These are phyloP conservation scores for Teleogryllus occipitalis DNA, from an alignment of 1,140 invertebrate genomes.

Conservation along the genomic window DNA sequence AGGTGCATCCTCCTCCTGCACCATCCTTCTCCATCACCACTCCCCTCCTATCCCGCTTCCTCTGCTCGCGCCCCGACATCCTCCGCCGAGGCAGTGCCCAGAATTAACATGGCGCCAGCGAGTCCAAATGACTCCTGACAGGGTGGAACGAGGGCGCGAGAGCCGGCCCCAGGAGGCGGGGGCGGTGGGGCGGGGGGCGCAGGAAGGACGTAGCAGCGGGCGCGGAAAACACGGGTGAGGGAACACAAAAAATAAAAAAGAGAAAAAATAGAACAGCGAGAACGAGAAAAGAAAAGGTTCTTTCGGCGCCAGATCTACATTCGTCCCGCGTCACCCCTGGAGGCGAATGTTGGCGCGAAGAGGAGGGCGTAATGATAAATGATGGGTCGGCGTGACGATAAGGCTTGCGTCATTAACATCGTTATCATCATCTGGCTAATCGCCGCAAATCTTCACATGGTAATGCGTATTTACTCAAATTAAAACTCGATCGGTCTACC, in stretches of 20 bases:
- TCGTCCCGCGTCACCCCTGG: constrained; percentile 12
- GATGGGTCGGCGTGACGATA: background rate
- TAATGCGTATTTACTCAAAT: background rate
- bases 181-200: background rate
- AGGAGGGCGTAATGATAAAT: constrained; percentile 11
- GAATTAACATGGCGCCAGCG: constrained; percentile 19
- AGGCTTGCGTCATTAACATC: background rate
- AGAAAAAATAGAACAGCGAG: background rate
- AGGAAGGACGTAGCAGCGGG: background rate
- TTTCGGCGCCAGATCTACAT: constrained; percentile 9
- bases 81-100: background rate
- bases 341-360: background rate
- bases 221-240: background rate
- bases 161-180: no score
- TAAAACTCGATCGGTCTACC: background rate
- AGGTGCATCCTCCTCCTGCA: background rate
- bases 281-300: constrained; percentile 10
- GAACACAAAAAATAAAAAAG: constrained; percentile 7
- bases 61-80: background rate
- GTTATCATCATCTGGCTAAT: background rate
- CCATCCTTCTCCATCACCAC: background rate
- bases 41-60: background rate
- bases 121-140: constrained; percentile 20
- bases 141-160: background rate
- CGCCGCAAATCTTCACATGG: background rate